Evolutionary conservation across 2,797 vertebrate genomes (phyloP).

Genomic region (Ceyx erithaca): DNA sequence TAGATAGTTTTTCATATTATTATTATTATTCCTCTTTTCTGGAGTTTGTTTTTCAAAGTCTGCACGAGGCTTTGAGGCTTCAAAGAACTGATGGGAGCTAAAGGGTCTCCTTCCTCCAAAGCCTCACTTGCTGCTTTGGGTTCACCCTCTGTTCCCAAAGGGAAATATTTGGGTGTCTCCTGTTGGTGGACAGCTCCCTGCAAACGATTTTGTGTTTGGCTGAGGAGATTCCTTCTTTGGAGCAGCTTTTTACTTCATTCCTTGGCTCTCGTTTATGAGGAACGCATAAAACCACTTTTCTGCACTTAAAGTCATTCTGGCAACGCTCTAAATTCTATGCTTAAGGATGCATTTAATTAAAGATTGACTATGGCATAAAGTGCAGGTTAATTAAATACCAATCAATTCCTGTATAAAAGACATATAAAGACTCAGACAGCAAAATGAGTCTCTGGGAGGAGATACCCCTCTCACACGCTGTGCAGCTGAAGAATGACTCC

Average conservation of each 20-base stretch:
- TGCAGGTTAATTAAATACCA: conserved; percentile 67
- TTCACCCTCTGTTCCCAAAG: neutral
- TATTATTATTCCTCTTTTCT: neutral
- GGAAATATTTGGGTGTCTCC: neutral
- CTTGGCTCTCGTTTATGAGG: conserved; percentile 19
- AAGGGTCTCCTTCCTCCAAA: neutral
- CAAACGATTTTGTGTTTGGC: neutral
- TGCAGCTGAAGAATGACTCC: neutral
- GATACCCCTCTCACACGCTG: neutral
- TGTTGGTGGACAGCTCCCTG: neutral
- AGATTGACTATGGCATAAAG: conserved; percentile 58
- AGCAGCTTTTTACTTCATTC: neutral
- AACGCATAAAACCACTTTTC: conserved; percentile 43
- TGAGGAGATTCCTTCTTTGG: neutral
- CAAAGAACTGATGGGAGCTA: neutral
- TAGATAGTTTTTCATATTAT: neutral
- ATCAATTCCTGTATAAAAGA: conserved; percentile 41
- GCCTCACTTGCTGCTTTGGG: neutral
- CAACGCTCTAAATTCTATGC: conserved; percentile 32
- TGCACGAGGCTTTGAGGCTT: neutral
- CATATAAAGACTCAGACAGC: conserved; percentile 4
- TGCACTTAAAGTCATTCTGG: conserved; percentile 44
- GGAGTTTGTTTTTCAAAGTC: neutral
- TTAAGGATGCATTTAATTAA: conserved; percentile 70
- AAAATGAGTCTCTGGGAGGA: conserved; percentile 23